These are phyloP conservation scores for Sebastes cheni DNA, from an alignment of 2,797 vertebrate species.

Conservation along the genomic window DNA sequence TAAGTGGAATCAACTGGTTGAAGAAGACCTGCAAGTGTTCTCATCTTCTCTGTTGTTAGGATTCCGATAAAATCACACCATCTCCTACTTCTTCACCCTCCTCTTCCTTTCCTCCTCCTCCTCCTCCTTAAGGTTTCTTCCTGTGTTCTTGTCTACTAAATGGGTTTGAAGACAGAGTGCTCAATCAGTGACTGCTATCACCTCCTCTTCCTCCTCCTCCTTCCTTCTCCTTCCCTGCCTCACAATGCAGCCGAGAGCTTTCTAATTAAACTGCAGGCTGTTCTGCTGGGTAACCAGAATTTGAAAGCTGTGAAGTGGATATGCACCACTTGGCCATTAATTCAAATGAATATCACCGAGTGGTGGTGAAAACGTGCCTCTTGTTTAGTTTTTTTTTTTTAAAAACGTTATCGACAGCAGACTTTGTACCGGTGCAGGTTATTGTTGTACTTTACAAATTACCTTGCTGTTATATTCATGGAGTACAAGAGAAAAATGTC, in stretches of 20 bases:
- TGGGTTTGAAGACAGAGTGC: conserved; percentile 64
- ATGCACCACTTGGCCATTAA: conserved; percentile 44
- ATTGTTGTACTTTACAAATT: conserved; percentile 56
- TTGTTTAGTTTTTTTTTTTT: not conserved
- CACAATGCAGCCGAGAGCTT: conserved; percentile 54
- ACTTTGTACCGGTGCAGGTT: conserved; percentile 34
- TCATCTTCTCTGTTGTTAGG: conserved; percentile 8
- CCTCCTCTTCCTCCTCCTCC: conserved; percentile 11
- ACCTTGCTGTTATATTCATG: conserved; percentile 40
- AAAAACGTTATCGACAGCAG: conserved; percentile 32
- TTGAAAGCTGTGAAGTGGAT: conserved; percentile 60
- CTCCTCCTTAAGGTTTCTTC: conserved; percentile 36
- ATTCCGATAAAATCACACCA: conserved; percentile 30
- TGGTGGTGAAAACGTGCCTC: conserved; percentile 35
- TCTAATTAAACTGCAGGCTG: conserved; percentile 70
- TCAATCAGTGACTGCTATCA: conserved; percentile 57
- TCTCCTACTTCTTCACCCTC: conserved; percentile 31
- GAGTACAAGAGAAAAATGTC: conserved; percentile 46
- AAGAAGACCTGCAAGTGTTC: not conserved
- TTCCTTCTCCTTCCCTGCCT: conserved; percentile 18
- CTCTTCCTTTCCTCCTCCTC: not conserved
- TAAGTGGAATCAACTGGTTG: not conserved
- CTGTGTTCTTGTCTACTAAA: conserved; percentile 48
- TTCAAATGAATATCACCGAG: conserved; percentile 56
- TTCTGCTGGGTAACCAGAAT: conserved; percentile 61